phyloP scores from a whole-genome alignment of 2,113 vertebrate species.

The Oxygymnocypris stewartii region DNA sequence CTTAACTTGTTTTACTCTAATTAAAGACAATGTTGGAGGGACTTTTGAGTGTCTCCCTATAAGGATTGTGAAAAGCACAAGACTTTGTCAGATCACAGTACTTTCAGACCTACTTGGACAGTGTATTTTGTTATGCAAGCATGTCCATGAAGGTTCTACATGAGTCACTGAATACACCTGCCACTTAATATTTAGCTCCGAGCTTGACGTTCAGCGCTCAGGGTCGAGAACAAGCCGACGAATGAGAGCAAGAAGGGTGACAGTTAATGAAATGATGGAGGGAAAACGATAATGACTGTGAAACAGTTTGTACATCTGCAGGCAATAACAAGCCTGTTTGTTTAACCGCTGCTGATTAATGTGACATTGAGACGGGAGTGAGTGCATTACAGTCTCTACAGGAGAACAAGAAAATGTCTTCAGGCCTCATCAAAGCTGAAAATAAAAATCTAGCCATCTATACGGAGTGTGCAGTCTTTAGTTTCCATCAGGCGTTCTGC shows the following conservation, averaged over 20 bases:
- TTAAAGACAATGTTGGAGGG: background rate
- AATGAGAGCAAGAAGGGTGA: background rate
- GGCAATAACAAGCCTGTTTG: slow-evolving; percentile 26
- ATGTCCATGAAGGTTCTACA: background rate
- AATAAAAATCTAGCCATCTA: background rate
- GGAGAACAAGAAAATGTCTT: background rate
- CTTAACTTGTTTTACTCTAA: background rate
- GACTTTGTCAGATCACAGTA: background rate
- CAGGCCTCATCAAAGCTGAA: slow-evolving; percentile 5
- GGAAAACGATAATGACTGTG: slow-evolving; percentile 3
- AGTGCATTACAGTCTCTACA: background rate
- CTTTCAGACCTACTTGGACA: background rate
- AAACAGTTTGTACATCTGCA: slow-evolving; percentile 25
- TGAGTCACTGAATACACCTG: slow-evolving; percentile 38
- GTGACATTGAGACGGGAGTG: background rate
- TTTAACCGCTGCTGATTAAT: slow-evolving; percentile 14
- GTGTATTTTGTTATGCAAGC: background rate
- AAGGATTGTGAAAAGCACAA: background rate
- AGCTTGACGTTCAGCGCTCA: background rate
- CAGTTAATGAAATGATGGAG: slow-evolving; percentile 5
- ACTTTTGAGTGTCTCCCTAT: background rate
- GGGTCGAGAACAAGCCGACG: background rate
- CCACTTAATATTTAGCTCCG: slow-evolving; percentile 33
- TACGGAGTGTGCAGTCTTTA: background rate
- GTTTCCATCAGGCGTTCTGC: background rate